Conservation (phyloP, 2,113 vertebrate species). For the Rattus rattus region DNA sequence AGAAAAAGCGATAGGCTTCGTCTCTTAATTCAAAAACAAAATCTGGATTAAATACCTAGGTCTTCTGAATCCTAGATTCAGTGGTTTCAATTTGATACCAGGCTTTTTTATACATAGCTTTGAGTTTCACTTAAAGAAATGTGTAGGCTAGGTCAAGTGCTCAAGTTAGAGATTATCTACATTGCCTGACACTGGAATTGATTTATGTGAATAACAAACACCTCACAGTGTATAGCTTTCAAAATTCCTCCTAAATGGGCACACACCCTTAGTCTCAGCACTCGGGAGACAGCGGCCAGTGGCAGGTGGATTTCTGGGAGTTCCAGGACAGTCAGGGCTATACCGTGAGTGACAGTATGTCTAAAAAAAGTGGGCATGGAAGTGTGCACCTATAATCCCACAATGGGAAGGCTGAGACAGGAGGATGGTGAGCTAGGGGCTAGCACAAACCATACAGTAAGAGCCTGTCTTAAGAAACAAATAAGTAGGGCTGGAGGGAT, state of each 20-base stretch:
- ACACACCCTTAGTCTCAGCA: background rate
- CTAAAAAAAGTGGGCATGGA: background rate
- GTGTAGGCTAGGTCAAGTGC: background rate
- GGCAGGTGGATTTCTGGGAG: background rate
- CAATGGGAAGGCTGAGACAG: background rate
- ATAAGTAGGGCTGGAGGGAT: background rate
- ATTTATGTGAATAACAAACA: background rate
- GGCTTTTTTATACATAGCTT: background rate
- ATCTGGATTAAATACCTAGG: background rate
- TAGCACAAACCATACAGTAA: background rate
- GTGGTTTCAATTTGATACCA: background rate
- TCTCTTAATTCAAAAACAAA: background rate
- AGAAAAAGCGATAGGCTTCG: background rate
- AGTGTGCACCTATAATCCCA: background rate
- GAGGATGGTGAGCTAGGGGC: background rate
- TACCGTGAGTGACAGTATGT: background rate
- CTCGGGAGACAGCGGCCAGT: background rate
- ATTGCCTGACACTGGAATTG: background rate
- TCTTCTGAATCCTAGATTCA: background rate
- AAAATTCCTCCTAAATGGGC: background rate
- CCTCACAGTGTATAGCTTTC: background rate
- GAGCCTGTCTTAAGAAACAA: background rate
- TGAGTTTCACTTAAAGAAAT: background rate
- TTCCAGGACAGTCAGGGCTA: background rate
- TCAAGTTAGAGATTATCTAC: conserved; percentile 25